Evolutionary conservation across 2,113 vertebrate species (phyloP).

Genomic region (Porphyrio hochstetteri): DNA sequence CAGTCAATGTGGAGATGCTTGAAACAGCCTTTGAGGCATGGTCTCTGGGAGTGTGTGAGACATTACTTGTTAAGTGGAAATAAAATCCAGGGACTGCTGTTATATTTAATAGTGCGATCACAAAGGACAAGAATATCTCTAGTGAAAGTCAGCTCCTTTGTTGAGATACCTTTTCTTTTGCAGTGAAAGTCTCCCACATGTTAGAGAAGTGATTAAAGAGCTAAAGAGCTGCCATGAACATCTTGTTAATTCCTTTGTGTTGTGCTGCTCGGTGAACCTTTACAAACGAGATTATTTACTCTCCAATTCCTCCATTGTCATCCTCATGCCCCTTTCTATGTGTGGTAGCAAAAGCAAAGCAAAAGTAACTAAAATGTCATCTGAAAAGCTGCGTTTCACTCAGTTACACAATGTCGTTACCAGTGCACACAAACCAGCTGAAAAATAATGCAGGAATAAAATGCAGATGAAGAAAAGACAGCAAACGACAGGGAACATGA

Average conservation of each 20-base stretch:
- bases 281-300: constrained; percentile 66
- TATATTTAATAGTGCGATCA: not conserved
- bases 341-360: constrained; percentile 40
- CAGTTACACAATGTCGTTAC: not conserved
- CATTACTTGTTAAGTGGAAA: not conserved
- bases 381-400: constrained; percentile 23
- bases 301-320: constrained; percentile 59
- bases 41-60: not conserved
- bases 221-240: constrained; percentile 26
- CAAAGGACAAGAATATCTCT: not conserved
- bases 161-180: not conserved
- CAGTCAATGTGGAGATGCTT: not conserved
- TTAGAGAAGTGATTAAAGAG: constrained; percentile 27
- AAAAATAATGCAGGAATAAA: constrained; percentile 27
- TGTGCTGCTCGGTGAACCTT: constrained; percentile 65
- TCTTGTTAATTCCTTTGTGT: constrained; percentile 63
- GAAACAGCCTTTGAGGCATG: not conserved
- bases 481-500: not conserved
- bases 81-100: not conserved
- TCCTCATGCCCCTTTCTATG: constrained; percentile 26
- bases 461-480: not conserved
- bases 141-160: not conserved
- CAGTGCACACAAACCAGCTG: not conserved
- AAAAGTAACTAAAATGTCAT: constrained; percentile 41
- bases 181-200: not conserved